phyloP scores from a whole-genome alignment of 2,113 vertebrate species.

The Anhinga anhinga region DNA sequence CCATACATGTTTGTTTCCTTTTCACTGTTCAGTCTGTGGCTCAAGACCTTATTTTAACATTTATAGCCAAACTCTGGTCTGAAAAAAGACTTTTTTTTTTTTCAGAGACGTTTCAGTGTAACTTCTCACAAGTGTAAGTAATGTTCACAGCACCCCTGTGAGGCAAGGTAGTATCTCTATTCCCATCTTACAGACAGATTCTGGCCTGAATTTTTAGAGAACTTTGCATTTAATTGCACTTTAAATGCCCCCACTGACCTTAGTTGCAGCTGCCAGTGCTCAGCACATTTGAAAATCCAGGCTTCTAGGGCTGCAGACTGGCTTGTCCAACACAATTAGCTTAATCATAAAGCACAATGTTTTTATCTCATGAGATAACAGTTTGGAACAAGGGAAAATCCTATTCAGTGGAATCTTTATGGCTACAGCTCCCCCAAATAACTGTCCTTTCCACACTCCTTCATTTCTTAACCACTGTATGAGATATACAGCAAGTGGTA shows the following conservation, averaged over 20 bases:
- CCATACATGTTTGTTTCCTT: neutral
- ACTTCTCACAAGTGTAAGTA: neutral
- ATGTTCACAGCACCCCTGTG: neutral
- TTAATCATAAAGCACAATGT: conserved; percentile 33
- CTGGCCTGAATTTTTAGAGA: neutral
- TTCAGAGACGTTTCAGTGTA: neutral
- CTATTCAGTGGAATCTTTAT: conserved; percentile 11
- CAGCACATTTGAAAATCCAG: conserved; percentile 41
- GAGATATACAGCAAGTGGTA: neutral
- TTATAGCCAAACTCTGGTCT: neutral
- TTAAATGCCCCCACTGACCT: neutral
- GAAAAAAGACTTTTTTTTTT: neutral
- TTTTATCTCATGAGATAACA: conserved; percentile 48
- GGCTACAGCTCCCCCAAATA: neutral
- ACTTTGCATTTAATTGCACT: neutral
- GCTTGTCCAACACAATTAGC: conserved; percentile 32
- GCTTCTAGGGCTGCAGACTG: neutral
- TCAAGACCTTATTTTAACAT: neutral
- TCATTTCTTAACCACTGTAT: neutral
- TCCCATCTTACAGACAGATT: neutral
- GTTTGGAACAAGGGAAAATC: neutral
- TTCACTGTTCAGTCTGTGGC: neutral
- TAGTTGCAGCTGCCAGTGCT: neutral
- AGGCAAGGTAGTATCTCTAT: neutral
- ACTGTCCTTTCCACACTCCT: conserved; percentile 10